Evolutionary conservation across 92 coral and sea anemone species (phyloP), one percentile per base, ranked within the genome.

Genomic region (Isaurus tuberculatus): DNA sequence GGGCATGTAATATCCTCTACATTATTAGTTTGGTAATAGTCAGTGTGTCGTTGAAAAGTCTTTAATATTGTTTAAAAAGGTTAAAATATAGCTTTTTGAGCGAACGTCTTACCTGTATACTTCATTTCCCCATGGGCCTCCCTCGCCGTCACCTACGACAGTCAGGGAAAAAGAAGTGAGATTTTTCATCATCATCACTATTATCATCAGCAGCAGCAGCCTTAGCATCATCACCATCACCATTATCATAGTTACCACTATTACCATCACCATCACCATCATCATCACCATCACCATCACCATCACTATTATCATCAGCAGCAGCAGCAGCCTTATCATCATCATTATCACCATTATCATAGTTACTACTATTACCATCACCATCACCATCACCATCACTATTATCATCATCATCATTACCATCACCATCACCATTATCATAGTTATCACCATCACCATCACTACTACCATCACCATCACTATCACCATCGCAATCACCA

Each of bases 101-200:
- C 9, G 22, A 57, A 5, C 27, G 22, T n/a, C 92, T 72, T 46
- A 97, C 99, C 88, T 92, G 88, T 97, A 97, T 0, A 97, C 99
- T 77, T 97, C 99, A 73, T 94, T 97, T 15, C 93, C 99, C 91
- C 95, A 94, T 22, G 98, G 98, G 4, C 99, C 99, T 40, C 99
- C 99, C 61, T 94, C 94, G 57, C 99, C 99, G 78, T 97, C 98
- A 72, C 94, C 99, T 96, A 28, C 6, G 70, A 13, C 46, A 40
- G 11, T 40, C 16, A 16, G 23, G 65, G 61, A 37, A 75, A 16
- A 4, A 66, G 40, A 73, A 3, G 32, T 23, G 8, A 57, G 14
- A 9, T 63, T 63, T 28, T 1, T 63, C 34, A 63, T 63, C 11
- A 42, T 27, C n/a, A 34, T 5, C 20, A 82, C 2, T 8, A 31